These are phyloP conservation scores for Diarsia dahlii DNA, from an alignment of 2,888 invertebrate genomes.

Conservation along the genomic window DNA sequence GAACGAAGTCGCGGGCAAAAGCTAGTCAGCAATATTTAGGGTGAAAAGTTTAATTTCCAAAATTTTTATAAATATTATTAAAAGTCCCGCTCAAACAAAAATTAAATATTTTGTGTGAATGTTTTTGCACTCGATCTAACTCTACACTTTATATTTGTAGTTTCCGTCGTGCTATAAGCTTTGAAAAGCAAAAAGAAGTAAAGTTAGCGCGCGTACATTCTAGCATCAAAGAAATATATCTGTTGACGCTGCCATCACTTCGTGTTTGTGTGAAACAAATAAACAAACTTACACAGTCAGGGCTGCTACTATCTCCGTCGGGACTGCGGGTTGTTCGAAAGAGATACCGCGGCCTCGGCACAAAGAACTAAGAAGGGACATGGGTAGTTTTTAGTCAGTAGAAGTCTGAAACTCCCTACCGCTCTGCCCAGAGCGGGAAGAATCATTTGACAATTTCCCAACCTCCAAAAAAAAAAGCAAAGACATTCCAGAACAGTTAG, in stretches of 20 bases:
- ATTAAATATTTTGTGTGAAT: too few species aligned
- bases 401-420: too few species aligned
- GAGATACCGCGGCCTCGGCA: too few species aligned
- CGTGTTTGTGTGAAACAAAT: constrained; percentile 7
- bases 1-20: too few species aligned
- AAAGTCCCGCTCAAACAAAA: not conserved
- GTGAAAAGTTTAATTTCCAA: not conserved
- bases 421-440: too few species aligned
- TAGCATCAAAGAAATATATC: constrained; percentile 15
- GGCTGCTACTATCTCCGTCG: constrained; percentile 12
- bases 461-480: too few species aligned
- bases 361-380: too few species aligned
- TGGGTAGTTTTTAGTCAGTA: too few species aligned
- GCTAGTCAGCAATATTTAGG: not conserved
- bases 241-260: not conserved
- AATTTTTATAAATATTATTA: not conserved
- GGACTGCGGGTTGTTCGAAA: too few species aligned
- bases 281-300: constrained; percentile 14
- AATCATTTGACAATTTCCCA: too few species aligned
- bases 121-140: too few species aligned
- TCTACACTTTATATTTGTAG: not conserved
- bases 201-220: not conserved
- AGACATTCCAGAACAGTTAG: not conserved
- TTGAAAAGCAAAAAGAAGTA: not conserved
- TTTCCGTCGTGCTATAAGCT: not conserved